These are phyloP conservation scores for Columba janthina DNA, from an alignment of 2,113 vertebrate species.

Conservation along the genomic window DNA sequence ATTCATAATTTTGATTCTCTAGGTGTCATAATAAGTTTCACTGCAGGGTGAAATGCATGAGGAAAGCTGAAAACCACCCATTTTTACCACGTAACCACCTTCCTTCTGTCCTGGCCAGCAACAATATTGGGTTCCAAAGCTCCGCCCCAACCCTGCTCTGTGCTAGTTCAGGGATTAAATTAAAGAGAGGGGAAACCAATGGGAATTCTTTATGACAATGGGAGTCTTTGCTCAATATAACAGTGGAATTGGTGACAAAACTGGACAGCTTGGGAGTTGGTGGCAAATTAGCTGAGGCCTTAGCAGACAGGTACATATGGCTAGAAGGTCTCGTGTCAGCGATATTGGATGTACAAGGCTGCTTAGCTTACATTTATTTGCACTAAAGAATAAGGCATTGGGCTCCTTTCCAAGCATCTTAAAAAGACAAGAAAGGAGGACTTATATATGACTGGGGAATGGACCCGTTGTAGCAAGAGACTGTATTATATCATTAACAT, in stretches of 20 bases:
- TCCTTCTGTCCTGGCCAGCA: background rate
- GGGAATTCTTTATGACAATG: background rate
- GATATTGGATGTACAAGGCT: background rate
- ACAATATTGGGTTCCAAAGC: background rate
- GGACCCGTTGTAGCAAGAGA: background rate
- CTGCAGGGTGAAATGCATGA: background rate
- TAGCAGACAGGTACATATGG: background rate
- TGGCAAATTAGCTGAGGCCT: background rate
- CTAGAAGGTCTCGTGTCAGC: slow-evolving; percentile 11
- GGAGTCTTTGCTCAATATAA: background rate
- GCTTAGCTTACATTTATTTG: slow-evolving; percentile 31
- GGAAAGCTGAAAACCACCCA: background rate
- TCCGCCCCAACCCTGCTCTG: rapidly evolving
- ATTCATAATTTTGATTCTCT: background rate
- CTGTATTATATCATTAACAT: background rate
- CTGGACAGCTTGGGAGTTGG: background rate
- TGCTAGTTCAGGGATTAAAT: background rate
- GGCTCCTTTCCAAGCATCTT: slow-evolving; percentile 49
- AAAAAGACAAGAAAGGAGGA: slow-evolving; percentile 43
- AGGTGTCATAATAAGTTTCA: background rate
- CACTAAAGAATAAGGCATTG: background rate
- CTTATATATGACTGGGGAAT: background rate
- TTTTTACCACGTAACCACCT: rapidly evolving
- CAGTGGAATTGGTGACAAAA: background rate
- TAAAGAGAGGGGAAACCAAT: rapidly evolving